Evolutionary conservation across 2,113 vertebrate genomes (phyloP).

Genomic region (Semnopithecus entellus): DNA sequence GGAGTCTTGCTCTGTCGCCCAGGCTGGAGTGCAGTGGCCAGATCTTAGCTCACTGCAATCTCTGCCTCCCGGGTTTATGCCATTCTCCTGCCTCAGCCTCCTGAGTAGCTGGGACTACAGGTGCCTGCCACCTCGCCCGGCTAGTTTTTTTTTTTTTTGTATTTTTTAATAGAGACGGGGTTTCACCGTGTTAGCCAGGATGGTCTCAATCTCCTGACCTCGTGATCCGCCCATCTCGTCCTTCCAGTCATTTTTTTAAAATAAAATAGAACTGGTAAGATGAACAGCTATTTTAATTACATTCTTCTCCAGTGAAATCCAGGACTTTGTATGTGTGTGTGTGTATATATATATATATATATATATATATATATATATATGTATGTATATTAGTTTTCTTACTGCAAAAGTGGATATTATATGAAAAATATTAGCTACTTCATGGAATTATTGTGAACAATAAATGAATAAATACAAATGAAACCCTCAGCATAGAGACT

Average conservation of each 20-base stretch:
- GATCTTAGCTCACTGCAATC: too few species aligned
- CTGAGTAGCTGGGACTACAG: too few species aligned
- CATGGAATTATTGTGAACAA: neutral
- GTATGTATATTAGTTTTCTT: conserved; percentile 17
- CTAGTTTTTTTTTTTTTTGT: too few species aligned
- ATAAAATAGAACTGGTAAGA: conserved; percentile 58
- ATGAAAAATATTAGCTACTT: neutral
- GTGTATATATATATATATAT: neutral
- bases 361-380: neutral
- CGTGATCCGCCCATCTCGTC: too few species aligned
- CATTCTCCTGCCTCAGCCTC: too few species aligned
- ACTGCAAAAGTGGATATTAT: neutral
- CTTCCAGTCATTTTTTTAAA: neutral
- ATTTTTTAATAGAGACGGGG: too few species aligned
- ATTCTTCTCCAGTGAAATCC: conserved; percentile 57
- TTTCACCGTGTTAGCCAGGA: too few species aligned
- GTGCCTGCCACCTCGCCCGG: too few species aligned
- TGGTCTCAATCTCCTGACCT: too few species aligned
- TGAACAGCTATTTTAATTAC: conserved; percentile 67
- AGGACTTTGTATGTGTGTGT: neutral
- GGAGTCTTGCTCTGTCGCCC: too few species aligned
- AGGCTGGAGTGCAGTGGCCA: too few species aligned
- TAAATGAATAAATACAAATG: neutral
- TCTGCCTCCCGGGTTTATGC: too few species aligned
- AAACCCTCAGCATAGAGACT: neutral